Base-by-base conservation (phyloP, 2,113 vertebrate genomes). In the Opisthocomus hoazin region DNA sequence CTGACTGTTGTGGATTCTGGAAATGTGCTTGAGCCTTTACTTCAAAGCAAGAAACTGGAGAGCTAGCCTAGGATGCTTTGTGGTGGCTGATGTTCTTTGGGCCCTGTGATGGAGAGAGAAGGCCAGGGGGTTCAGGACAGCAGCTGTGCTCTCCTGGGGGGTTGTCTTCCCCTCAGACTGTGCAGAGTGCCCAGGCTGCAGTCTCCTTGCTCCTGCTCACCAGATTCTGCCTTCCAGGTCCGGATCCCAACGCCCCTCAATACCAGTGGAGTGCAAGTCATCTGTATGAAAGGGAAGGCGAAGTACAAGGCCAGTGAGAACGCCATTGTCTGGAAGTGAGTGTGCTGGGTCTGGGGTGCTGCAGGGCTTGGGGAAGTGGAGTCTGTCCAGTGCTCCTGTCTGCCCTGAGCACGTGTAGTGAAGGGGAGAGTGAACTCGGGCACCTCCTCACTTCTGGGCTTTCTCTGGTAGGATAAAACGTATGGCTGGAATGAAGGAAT, bases 261-360 rank as follows among this genome's bases (percentile, higher is more conserved):
- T 96, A 99, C 99, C 93, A 99, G 99, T 9, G 99, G 99, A 9
- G 99, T 99, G 89, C 99, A 99, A 95, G 99, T 99, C 95, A 99
- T 99, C 98, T 99, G 99, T 96, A 99, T 99, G 99, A 99, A 99
- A 98, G 99, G 99, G 94, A 99, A 99, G 96, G 99, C 99, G 2
- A 99, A 99, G 97, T 99, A 99, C 98, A 99, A 99, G 97, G 99
- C 99, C 98, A 99, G 99, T 87, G 99, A 99, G 98, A 99, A 99
- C 51, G 99, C 99, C 98, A 99, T 99, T 24, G 99, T 99, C 26
- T 99, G 99, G 99, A 99, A 99, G 99, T 97, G 69, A 73, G 26
- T 0, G 0, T 48, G n/a, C 24, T 22, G 29, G 14, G 34, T 34
- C 20, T 57, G 56, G 32, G 51, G 46, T 76, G 57, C 46, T 87